A percentile compares a stretch with the other conserved stretches of the same genome.
These are phyloP conservation scores for Drosophila neonasuta DNA, from an alignment of 2,888 invertebrate genomes.

Conservation along the genomic window DNA sequence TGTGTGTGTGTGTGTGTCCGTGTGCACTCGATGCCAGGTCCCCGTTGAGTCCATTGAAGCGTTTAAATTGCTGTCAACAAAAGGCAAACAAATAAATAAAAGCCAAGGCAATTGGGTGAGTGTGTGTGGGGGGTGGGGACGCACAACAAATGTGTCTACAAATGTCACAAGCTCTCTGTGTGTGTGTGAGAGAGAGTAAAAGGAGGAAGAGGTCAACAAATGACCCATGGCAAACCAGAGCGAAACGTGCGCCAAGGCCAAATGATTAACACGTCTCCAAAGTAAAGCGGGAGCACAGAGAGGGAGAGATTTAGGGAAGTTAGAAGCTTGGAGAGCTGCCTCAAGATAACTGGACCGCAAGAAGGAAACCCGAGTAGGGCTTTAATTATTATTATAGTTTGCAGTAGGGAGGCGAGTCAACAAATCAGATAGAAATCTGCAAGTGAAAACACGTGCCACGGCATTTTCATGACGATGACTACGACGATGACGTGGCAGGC, in stretches of 20 bases:
- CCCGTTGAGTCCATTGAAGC: conserved; percentile 68
- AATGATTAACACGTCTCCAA: conserved; percentile 72
- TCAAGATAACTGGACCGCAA: conserved; percentile 47
- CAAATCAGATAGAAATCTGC: conserved; percentile 56
- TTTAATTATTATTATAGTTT: conserved; percentile 63
- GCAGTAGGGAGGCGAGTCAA: conserved; percentile 15
- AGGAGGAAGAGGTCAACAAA: conserved; percentile 31
- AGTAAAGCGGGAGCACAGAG: not conserved
- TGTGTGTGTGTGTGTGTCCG: conserved; percentile 20
- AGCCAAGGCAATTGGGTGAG: conserved; percentile 47
- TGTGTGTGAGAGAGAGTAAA: not conserved
- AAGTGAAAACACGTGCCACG: conserved; percentile 47
- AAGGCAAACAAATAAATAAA: conserved; percentile 78
- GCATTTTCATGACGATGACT: conserved; percentile 12
- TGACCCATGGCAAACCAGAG: conserved; percentile 65
- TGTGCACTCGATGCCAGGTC: conserved; percentile 47
- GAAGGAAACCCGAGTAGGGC: conserved; percentile 17
- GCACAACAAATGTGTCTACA: conserved; percentile 62
- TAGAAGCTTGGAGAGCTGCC: not conserved
- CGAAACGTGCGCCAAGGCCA: conserved; percentile 60
- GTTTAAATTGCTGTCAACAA: conserved; percentile 77
- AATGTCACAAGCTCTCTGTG: conserved; percentile 38
- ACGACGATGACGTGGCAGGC: conserved; percentile 63
- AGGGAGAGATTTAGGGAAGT: not conserved
- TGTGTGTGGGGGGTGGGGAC: conserved; percentile 18